Evolutionary conservation across 2,888 invertebrate species (phyloP), one percentile per base, ranked within the genome.

Genomic region (Amphipyra tragopoginis): DNA sequence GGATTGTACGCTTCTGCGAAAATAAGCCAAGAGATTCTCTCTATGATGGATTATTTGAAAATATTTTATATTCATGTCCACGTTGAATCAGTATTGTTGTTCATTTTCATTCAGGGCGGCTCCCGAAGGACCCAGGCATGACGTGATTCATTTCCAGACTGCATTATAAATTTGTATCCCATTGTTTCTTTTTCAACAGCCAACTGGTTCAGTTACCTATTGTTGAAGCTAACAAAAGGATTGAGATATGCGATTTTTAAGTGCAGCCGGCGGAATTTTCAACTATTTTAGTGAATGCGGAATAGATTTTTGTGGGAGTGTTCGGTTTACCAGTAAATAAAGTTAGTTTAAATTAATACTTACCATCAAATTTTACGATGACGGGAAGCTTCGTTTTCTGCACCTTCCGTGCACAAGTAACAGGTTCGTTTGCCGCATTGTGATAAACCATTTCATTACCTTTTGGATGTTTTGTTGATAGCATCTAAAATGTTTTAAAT

Each of bases 111-210:
- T 90, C 90, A 88, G 86, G 80, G 74, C 83, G 82, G 81, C 75
- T 85, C 89, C 87, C 88, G 77, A 77, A 86, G 90, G 90, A 86
- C 84, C 80, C 80, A 75, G 84, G 81, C 85, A 84, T 90, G 90
- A 90, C 90, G 92, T 91, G 91, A 93, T 92, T 93, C 90, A 91
- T 91, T 91, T 87, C 87, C 89, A 88, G 89, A 90, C 90, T 91
- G 90, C 90, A 92, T 92, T 93, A 92, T 91, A 92, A 91, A 93
- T 93, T 93, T 92, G 92, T 91, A 88, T 87, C 80, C 88, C 85
- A 89, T 92, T 93, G 91, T 92, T 91, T 92, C 90, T 91, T 91
- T 90, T 90, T 86, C 86, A 90, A 79, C 88, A 83, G 83, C 86
- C 86, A 88, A 87, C 88, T 87, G 88, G 86, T 89, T 87, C 90